Conservation (phyloP, 2,888 invertebrate species). For the Dexiosoma caninum region DNA sequence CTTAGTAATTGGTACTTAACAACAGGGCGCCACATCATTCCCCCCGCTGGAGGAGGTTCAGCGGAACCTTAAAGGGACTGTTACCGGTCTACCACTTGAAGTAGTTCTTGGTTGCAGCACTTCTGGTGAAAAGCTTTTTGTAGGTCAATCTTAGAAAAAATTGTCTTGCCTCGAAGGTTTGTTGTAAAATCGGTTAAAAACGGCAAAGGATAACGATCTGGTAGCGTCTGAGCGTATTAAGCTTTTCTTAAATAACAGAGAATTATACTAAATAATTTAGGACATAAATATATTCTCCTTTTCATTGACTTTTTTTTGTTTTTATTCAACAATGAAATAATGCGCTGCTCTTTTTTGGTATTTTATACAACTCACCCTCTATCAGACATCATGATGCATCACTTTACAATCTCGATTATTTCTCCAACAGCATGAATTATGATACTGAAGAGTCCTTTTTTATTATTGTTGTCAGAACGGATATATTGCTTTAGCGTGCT, state of each 20-base stretch:
- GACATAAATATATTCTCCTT: too few relatives aligned
- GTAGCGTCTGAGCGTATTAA: constrained; percentile 45
- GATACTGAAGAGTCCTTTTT: constrained; percentile 37
- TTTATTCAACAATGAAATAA: not conserved
- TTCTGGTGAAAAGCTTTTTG: too few relatives aligned
- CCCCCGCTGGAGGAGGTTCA: too few relatives aligned
- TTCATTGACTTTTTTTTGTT: constrained; percentile 26
- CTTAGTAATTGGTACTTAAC: too few relatives aligned
- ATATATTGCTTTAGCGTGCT: constrained; percentile 2
- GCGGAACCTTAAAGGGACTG: too few relatives aligned
- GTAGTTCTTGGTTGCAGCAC: too few relatives aligned
- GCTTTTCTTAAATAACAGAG: constrained; percentile 42
- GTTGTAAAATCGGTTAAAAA: too few relatives aligned
- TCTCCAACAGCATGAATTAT: constrained; percentile 32
- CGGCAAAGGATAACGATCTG: too few relatives aligned
- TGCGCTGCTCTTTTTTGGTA: not conserved
- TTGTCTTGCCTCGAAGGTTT: too few relatives aligned
- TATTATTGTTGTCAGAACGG: not conserved
- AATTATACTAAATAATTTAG: constrained; percentile 45
- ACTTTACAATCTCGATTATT: not conserved
- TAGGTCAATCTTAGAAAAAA: too few relatives aligned
- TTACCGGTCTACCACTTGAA: too few relatives aligned
- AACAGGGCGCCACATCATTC: too few relatives aligned
- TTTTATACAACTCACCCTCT: constrained; percentile 22
- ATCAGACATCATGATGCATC: not conserved